Evolutionary conservation across 1,140 invertebrate species (phyloP), one percentile per base, ranked within the genome.

Genomic region (Streblospio benedicti): DNA sequence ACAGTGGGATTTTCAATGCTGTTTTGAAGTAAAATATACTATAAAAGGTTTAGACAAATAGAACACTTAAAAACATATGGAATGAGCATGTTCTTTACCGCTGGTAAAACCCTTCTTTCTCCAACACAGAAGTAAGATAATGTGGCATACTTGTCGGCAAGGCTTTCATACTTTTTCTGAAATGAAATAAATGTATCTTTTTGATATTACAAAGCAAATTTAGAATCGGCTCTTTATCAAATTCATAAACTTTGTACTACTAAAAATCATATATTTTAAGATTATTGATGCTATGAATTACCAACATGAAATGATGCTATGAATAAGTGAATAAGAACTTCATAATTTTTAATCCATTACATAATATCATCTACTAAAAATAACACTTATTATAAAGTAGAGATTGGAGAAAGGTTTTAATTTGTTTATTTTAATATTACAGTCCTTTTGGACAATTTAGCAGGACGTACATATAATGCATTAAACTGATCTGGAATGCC

Each of bases 101-200:
- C 32, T 44, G 72, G 64, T 52, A 77, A 56, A 47, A 70, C 67
- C 18, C 60, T 65, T 45, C 63, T 61, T 25, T 66, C 57, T 9
- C 66, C 73, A 59, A 66, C 52, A 64, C 91, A 94, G 75, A 94
- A 95, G 79, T 90, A 92, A 55, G 85, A 83, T 62, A 84, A 82
- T 65, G 85, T 82, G 43, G 90, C 87, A 64, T 69, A 59, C 30
- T 68, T 67, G 28, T 72, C 67, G 56, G 75, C 75, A 52, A 86
- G 82, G 60, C 82, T 81, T 69, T 84, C 81, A 76, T 86, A 95
- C 32, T 84, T 83, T 66, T 88, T 85, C 87, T 88, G 70, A 35
- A 79, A 80, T 64, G 61, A 57, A 63, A 50, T 52, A 57, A 4
- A 27, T 28, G 20, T 61, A 64, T 2, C 31, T 44, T 32, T 44